Conservation (phyloP, 2,113 vertebrate genomes). For the Mugil cephalus region DNA sequence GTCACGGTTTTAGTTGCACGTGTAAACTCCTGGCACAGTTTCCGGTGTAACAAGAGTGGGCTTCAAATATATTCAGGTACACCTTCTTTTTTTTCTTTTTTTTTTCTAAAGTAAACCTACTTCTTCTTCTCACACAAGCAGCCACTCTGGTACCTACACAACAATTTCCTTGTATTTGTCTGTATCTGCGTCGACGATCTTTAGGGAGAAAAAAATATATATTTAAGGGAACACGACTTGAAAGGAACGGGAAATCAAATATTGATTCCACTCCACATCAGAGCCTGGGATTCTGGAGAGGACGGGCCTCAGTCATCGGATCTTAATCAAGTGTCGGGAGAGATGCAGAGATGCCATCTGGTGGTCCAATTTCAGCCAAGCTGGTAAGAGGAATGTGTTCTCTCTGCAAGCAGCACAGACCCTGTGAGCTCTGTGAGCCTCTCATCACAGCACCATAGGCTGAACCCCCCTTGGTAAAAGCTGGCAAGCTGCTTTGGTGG, state of each 20-base stretch:
- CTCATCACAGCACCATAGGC: constrained; percentile 57
- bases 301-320: constrained; percentile 64
- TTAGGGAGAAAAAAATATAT: constrained; percentile 17
- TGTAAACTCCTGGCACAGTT: neutral
- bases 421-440: constrained; percentile 46
- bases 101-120: constrained; percentile 13
- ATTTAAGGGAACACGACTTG: constrained; percentile 43
- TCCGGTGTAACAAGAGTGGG: neutral
- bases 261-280: constrained; percentile 70
- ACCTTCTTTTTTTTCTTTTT: neutral
- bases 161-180: constrained; percentile 23
- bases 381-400: constrained; percentile 70
- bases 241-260: constrained; percentile 67
- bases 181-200: constrained; percentile 16
- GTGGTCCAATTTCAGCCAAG: constrained; percentile 76
- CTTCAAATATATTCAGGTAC: constrained; percentile 3
- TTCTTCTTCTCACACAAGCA: neutral
- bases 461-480: constrained; percentile 45
- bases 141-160: constrained; percentile 10
- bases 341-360: constrained; percentile 79
- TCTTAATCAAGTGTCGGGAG: constrained; percentile 73
- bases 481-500: constrained; percentile 58
- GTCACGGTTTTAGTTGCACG: neutral
- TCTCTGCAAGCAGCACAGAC: constrained; percentile 55
- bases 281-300: constrained; percentile 55